Conservation (phyloP, 2,888 invertebrate species). For the Parelbella ahira region DNA sequence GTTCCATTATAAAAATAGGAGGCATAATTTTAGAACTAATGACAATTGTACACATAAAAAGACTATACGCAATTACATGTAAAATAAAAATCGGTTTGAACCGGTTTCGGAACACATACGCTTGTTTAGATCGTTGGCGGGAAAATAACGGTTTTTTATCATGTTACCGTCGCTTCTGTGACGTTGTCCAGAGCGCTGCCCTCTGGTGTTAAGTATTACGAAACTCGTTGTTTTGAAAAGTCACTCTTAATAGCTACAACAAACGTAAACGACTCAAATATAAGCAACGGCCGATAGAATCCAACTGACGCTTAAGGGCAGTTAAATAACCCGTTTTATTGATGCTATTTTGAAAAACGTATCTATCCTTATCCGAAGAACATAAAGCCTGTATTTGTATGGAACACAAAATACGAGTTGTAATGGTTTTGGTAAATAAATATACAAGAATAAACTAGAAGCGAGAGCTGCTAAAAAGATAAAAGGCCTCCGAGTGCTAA, state of each 20-base stretch:
- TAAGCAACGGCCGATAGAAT: constrained; percentile 18
- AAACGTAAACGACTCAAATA: constrained; percentile 4
- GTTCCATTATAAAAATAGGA: too few relatives aligned
- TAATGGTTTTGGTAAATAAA: constrained; percentile 24
- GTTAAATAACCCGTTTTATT: constrained; percentile 5
- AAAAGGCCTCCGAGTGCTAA: constrained; percentile 54
- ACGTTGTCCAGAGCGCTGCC: constrained; percentile 6
- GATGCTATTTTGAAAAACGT: background rate
- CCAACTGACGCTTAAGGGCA: constrained; percentile 9
- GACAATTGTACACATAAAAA: too few relatives aligned
- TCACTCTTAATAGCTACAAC: constrained; percentile 22
- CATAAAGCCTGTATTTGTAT: constrained; percentile 18
- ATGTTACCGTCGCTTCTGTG: background rate
- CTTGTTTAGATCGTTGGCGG: too few relatives aligned
- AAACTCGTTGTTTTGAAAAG: constrained; percentile 22
- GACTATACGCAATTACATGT: too few relatives aligned
- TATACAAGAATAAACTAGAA: constrained; percentile 38
- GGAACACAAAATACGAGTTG: background rate
- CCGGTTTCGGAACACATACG: too few relatives aligned
- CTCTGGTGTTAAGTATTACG: constrained; percentile 18
- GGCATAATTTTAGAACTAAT: too few relatives aligned
- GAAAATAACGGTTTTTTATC: constrained; percentile 1
- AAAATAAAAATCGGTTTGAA: too few relatives aligned
- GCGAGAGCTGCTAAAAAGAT: constrained; percentile 55
- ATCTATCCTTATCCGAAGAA: background rate